These are phyloP conservation scores for Laupala kohalensis DNA, from an alignment of 1,140 invertebrate genomes.

Conservation along the genomic window DNA sequence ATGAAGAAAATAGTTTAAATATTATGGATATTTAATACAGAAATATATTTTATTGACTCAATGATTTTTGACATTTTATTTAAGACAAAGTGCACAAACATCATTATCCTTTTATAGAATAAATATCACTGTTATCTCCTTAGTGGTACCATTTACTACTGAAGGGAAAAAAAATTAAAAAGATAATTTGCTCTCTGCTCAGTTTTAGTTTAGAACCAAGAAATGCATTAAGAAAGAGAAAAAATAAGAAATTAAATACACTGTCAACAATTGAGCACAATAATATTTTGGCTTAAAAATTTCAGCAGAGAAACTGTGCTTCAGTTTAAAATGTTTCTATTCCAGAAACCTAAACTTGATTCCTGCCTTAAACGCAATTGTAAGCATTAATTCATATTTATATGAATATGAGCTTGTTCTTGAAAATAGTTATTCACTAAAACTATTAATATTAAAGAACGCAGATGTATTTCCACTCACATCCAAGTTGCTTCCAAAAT, in stretches of 20 bases:
- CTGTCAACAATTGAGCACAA: neutral
- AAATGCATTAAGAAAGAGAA: no score
- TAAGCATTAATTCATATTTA: neutral
- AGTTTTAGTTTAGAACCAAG: neutral
- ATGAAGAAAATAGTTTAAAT: neutral
- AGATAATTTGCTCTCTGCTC: neutral
- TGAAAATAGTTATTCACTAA: neutral
- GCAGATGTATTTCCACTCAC: neutral
- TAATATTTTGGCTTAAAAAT: neutral
- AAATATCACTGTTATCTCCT: neutral
- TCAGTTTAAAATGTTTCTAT: neutral
- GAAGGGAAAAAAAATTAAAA: neutral
- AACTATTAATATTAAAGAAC: neutral
- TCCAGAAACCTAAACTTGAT: neutral
- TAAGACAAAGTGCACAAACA: neutral
- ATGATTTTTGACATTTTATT: neutral
- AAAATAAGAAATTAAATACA: neutral
- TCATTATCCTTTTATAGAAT: neutral
- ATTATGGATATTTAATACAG: neutral
- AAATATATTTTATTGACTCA: neutral
- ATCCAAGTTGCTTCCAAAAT: slow-evolving; percentile 8
- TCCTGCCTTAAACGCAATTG: neutral
- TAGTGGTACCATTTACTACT: no score
- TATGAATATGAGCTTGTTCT: neutral
- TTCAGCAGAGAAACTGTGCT: neutral